phyloP scores from a whole-genome alignment of 2,113 vertebrate species.

The Ceyx margarethae region DNA sequence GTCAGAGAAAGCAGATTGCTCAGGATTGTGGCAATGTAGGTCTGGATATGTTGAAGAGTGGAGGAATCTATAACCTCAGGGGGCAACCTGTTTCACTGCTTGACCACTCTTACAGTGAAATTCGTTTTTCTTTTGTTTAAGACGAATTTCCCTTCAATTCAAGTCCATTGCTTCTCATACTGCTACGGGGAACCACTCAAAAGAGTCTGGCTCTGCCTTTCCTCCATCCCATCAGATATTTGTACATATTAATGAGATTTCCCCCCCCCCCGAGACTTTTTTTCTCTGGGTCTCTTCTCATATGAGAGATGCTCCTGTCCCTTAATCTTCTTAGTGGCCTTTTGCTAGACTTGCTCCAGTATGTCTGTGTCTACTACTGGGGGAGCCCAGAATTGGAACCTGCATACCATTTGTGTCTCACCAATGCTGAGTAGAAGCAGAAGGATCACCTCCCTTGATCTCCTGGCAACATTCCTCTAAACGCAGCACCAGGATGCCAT shows the following conservation, averaged over 20 bases:
- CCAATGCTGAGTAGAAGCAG: neutral
- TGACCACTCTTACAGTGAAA: neutral
- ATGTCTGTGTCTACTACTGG: neutral
- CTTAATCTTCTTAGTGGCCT: neutral
- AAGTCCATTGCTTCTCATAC: neutral
- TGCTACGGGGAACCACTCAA: neutral
- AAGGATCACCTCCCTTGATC: neutral
- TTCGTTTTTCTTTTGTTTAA: neutral
- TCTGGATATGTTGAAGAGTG: neutral
- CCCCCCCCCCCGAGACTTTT: neutral
- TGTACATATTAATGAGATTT: neutral
- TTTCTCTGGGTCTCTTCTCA: neutral
- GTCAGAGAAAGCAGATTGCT: neutral
- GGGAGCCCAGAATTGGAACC: neutral
- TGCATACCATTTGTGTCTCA: neutral
- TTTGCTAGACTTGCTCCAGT: neutral
- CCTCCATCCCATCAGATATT: neutral
- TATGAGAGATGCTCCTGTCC: neutral
- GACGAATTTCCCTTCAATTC: neutral
- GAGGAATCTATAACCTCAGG: neutral
- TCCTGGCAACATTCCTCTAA: neutral
- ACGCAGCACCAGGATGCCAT: neutral
- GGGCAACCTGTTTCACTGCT: neutral
- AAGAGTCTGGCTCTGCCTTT: neutral
- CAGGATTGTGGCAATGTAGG: neutral